Evolutionary conservation across 2,113 vertebrate species (phyloP), one percentile per base, ranked within the genome.

Genomic region (Peromyscus polionotus): DNA sequence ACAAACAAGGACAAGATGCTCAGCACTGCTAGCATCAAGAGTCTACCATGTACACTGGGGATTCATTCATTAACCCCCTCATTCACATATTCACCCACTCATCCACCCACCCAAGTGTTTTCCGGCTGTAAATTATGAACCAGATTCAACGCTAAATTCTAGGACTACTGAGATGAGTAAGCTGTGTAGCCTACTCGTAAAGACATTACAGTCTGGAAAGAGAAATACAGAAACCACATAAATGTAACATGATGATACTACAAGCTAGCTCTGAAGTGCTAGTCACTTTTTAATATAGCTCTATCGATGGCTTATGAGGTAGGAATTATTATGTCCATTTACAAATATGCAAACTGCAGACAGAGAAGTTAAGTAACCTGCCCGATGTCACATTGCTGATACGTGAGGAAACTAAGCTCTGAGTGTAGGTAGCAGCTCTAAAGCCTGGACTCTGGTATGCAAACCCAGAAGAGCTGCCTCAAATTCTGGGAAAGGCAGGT

Each of bases 61-160:
- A 87, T 63, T 89, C 83, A 86, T 33, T 94, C 93, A 81, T 86
- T 88, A 93, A 80, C 75, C 36, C 81, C 59, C 95, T 75, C 86
- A 65, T 68, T 80, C 93, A 93, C 57, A 96, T 70, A 16, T 19
- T 57, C 79, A 86, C 67, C 31, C 88, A 88, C 75, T 61, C n/a
- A 77, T 26, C 92, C n/a, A 89, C 77, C 61, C 20, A 88, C 79
- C 10, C 73, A 68, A 59, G n/a, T 65, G 57, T 51, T 88, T 86
- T 63, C 93, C 63, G 91, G 94, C 83, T 94, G 17, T 87, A 80
- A 92, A 86, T 63, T 79, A 75, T 36, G 48, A 36, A 48, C 73
- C 68, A 54, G 20, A 91, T 11, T 65, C 73, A 61, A 26, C 2
- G 57, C 57, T 70, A 75, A 70, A 65, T 42, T 48, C 70, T 19